Evolutionary conservation across 2,888 invertebrate genomes (phyloP).

Genomic region (Calameuta filiformis): DNA sequence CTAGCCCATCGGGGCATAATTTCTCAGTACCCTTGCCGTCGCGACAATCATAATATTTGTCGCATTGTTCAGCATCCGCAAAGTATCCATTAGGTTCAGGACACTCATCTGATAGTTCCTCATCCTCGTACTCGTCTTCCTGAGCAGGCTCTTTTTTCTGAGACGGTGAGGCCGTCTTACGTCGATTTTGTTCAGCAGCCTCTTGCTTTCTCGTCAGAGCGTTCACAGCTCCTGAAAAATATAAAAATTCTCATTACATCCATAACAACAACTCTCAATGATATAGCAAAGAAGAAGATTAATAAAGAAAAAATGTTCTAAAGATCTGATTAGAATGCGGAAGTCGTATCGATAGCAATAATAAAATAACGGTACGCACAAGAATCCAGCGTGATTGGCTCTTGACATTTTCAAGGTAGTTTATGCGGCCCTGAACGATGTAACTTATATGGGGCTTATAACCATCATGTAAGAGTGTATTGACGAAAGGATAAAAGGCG

Average conservation of each 20-base stretch:
- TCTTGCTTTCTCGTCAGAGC: constrained; percentile 59
- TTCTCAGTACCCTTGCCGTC: constrained; percentile 81
- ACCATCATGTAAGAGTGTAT: neutral
- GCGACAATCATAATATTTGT: constrained; percentile 86
- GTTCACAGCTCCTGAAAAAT: constrained; percentile 43
- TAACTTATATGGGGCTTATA: neutral
- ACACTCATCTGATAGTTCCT: constrained; percentile 76
- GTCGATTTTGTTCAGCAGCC: constrained; percentile 57
- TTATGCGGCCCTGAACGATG: constrained; percentile 41
- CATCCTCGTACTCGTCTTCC: constrained; percentile 68
- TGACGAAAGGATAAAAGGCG: neutral
- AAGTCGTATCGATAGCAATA: neutral
- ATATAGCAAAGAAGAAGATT: neutral
- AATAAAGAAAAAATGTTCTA: neutral
- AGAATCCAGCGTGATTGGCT: neutral
- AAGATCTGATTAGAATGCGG: neutral
- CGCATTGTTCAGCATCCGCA: constrained; percentile 87
- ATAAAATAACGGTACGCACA: neutral
- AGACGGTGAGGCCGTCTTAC: constrained; percentile 41
- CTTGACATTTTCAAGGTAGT: constrained; percentile 49
- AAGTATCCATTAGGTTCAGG: constrained; percentile 87
- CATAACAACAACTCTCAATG: neutral
- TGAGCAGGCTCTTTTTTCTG: constrained; percentile 36
- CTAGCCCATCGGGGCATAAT: constrained; percentile 89
- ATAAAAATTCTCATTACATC: neutral